Base-by-base conservation (phyloP, 2,113 vertebrate species). In the Cygnus atratus region DNA sequence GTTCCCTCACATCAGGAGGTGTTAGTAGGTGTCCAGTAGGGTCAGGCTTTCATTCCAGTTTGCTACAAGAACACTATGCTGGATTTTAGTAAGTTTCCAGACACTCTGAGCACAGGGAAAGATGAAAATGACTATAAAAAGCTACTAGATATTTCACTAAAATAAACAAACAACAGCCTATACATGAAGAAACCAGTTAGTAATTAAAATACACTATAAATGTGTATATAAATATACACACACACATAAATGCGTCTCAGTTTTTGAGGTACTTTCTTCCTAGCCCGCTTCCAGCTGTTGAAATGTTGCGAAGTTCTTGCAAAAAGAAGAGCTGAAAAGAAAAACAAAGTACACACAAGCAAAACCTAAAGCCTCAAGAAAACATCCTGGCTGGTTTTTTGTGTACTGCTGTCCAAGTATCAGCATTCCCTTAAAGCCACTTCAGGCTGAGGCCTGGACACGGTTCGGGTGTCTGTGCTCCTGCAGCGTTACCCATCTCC, bases 1-100 rank as follows among this genome's bases (percentile, higher is more conserved):
- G 25, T 10, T 59, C 1, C 22, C 13, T 7, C 2, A 0, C 17
- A 59, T 11, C 10, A 29, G 3, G 0, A 48, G 4, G 1, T 62
- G 28, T 9, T 35, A 29, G 31, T 8, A 41, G 9, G 15, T 11
- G 33, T 5, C 33, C 41, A 52, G 28, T 4, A 43, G 59, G 67
- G 39, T 24, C 46, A 62, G 50, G 18, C 62, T 92, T 90, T 59
- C 11, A 7, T 44, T 54, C 22, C 50, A 48, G 20, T 35, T 57
- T 31, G 13, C 21, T 63, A 19, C 22, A 33, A 13, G 31, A 77
- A 35, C 31, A 46, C 21, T 58, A 63, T 10, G 11, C 11, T 4
- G 18, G 37, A 43, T 61, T 35, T 73, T 62, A 66, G 18, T 26
- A 70, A 73, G 50, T 4, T 5, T 33, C 48, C 18, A 31, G 73